These are phyloP conservation scores for Galbula dea DNA, from an alignment of 2,113 vertebrate species.

Conservation along the genomic window DNA sequence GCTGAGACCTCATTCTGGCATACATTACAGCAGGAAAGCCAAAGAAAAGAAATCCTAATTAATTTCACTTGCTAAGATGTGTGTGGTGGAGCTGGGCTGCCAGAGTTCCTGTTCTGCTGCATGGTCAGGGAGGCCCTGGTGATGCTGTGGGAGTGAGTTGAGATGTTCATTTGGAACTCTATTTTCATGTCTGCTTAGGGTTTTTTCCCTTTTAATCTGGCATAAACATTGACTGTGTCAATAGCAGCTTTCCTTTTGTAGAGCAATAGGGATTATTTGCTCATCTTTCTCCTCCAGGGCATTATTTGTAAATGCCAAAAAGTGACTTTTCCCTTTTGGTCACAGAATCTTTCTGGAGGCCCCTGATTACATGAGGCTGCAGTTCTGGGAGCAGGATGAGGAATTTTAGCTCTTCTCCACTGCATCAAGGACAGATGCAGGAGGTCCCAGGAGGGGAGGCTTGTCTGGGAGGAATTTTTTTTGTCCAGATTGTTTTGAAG, in stretches of 20 bases:
- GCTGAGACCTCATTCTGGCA: background rate
- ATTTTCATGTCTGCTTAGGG: background rate
- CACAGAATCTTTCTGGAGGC: background rate
- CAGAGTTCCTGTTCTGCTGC: background rate
- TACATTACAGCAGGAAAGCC: background rate
- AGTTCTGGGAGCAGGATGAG: background rate
- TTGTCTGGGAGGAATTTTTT: background rate
- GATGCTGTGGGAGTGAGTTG: background rate
- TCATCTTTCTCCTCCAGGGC: background rate
- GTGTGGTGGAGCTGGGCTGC: background rate
- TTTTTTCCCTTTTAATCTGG: background rate
- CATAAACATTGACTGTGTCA: background rate
- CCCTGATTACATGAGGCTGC: background rate
- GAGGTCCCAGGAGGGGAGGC: background rate
- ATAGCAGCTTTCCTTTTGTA: background rate
- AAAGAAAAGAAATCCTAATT: background rate
- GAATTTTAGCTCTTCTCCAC: background rate
- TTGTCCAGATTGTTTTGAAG: background rate
- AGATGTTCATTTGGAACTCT: constrained; percentile 5
- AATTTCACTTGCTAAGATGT: background rate
- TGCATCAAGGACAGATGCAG: accelerated
- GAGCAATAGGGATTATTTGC: background rate
- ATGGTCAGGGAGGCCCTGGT: background rate
- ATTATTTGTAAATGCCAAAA: background rate
- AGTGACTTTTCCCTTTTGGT: background rate